Base-by-base conservation (phyloP, 2,888 invertebrate species). In the Mesorhabditis belari region DNA sequence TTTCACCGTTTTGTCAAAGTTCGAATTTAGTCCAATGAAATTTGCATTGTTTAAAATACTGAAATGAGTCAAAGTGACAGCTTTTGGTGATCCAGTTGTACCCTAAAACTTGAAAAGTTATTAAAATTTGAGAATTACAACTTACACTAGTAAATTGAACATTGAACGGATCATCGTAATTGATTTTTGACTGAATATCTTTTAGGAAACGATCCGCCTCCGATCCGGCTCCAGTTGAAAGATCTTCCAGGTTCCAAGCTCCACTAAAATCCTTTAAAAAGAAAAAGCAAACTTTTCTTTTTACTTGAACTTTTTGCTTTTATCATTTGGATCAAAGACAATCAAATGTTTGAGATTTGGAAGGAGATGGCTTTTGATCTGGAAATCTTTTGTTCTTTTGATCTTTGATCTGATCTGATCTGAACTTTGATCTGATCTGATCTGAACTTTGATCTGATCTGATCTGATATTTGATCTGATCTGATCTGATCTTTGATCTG, bases 11-110 rank as follows among this genome's bases (percentile, higher is more conserved):
- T 59, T 4, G 55, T 65, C 55, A 64, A 83, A 84, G 12, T 81
- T 82, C 21, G 83, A 65, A 25, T 84, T 74, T 26, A 76, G 82
- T 0, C 87, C 88, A 60, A 87, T 83, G 71, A 86, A 85, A 73
- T 85, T 86, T 5, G 87, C 85, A 81, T 91, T 91, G 81, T 92
- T 91, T 0, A 89, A 84, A 19, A 88, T 83, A 63, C 86, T 86
- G 74, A 87, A 86, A 77, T 92, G 90, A 3, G 82, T 75, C 21
- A 84, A 69, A 2, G 69, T 66, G 4, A 81, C 83, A 29, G 88
- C 91, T 81, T 91, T 91, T 0, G 91, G 89, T 35, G 82, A 79
- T n/a, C 88, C 88, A 0, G 91, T 90, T 0, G 89, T 89, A 17
- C 89, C 89, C 86, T 86, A 67, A n/a, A 57, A 19, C 17, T 49